Base-by-base conservation (phyloP, 2,888 invertebrate species). In the Podotricha telesiphe region DNA sequence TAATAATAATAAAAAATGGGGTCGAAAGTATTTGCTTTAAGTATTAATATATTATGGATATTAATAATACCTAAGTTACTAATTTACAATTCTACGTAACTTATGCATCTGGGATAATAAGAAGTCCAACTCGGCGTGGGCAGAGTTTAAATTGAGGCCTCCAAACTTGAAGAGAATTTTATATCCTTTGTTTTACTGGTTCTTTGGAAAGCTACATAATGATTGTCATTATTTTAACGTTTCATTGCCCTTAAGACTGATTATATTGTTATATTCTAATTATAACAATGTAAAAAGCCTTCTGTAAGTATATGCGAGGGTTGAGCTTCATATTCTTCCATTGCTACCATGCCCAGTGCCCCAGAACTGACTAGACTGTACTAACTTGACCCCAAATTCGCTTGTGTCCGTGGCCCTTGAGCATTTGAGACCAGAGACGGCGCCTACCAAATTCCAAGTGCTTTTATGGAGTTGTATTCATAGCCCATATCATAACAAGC, bases 181-280 rank as follows among this genome's bases (percentile, higher is more conserved):
- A 51, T 22, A 22, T 22, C 22, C 22, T 51, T 51, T 51, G 51
- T 51, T 51, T 51, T 22, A 51, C 8, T 15, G 0, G 7, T 51
- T 22, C 20, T 20, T 51, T 51, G 1, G 50, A 20, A 51, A 15
- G 2, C 7, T 51, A 7, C 20, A 19, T 20, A 50, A 50, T 48
- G 19, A 48, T 48, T 48, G 48, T 48, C 48, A 48, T 48, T 48
- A 48, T 48, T 48, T 48, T 20, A 19, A 19, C 48, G 19, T 48
- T 48, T 20, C 10, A 48, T 48, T 19, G 19, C 20, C 11, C 3
- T 19, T 48, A 19, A 48, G 48, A 48, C 8, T 48, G 48, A 48
- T 48, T 19, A 20, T 19, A 48, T 2, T 10, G 7, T 20, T 48
- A n/a, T 11, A 3, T 48, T 48, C 0, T 11, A 19, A 8, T 37